phyloP scores from a whole-genome alignment of 2,797 vertebrate species.

The Macrochelys suwanniensis region DNA sequence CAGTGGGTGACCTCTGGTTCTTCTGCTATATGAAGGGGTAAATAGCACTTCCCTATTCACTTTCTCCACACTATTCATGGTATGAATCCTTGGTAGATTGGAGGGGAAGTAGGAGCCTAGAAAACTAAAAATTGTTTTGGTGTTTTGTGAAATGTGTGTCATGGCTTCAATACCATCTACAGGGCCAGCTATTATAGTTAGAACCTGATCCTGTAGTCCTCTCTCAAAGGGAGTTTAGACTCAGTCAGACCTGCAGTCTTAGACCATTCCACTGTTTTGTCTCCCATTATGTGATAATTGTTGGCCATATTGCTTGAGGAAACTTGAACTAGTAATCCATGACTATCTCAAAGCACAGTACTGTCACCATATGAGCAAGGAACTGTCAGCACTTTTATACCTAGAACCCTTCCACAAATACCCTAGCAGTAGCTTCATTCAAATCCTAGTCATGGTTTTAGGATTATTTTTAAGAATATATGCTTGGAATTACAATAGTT shows the following conservation, averaged over 20 bases:
- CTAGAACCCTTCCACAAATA: background rate
- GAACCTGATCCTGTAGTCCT: conserved; percentile 33
- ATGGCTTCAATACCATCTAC: background rate
- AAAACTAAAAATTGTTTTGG: background rate
- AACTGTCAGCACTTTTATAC: background rate
- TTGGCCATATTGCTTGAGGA: background rate
- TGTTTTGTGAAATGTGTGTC: conserved; percentile 48
- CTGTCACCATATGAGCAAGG: conserved; percentile 6
- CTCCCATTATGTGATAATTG: background rate
- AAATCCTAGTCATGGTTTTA: background rate
- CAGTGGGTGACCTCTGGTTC: background rate
- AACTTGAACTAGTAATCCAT: background rate
- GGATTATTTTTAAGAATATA: background rate
- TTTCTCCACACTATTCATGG: background rate
- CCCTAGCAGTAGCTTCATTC: background rate
- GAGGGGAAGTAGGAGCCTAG: background rate
- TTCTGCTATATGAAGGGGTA: background rate
- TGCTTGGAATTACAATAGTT: background rate
- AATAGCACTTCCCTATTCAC: background rate
- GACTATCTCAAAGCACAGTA: background rate
- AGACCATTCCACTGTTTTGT: background rate
- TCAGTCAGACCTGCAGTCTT: conserved; percentile 6
- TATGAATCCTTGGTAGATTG: background rate
- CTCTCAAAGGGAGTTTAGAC: conserved; percentile 31
- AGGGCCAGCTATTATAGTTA: conserved; percentile 53